phyloP scores from a whole-genome alignment of 2,888 invertebrate genomes.

The Alloplasta piceator region DNA sequence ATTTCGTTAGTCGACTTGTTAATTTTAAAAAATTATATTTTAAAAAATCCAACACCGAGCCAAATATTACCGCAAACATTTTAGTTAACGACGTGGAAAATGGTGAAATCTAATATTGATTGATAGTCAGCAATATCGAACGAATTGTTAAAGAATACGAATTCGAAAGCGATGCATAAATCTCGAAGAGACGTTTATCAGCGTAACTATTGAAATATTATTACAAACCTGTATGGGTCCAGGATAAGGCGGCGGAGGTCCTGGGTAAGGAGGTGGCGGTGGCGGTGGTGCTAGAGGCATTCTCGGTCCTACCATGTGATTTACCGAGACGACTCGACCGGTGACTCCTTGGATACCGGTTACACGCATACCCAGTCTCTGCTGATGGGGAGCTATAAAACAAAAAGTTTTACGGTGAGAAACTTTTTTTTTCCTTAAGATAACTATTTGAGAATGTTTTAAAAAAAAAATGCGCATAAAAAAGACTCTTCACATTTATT shows the following conservation, averaged over 20 bases:
- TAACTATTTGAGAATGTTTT: no score
- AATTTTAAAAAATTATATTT: not conserved
- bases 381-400: conserved; percentile 75
- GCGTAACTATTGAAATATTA: conserved; percentile 27
- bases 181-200: conserved; percentile 74
- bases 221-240: conserved; percentile 84
- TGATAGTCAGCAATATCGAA: conserved; percentile 55
- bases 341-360: conserved; percentile 80
- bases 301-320: conserved; percentile 81
- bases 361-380: conserved; percentile 80
- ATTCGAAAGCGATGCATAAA: conserved; percentile 82
- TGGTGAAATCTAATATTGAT: not conserved
- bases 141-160: conserved; percentile 71
- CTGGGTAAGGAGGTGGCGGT: conserved; percentile 90
- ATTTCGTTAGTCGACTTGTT: conserved; percentile 39
- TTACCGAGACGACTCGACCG: conserved; percentile 81
- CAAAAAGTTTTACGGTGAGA: not conserved
- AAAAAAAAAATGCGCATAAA: no score
- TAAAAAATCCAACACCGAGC: conserved; percentile 57
- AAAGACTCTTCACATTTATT: no score
- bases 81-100: no score
- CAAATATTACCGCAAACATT: conserved; percentile 4
- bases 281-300: conserved; percentile 84
- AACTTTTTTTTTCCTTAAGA: no score
- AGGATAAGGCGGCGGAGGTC: conserved; percentile 89